These are phyloP conservation scores for Pseudorasbora parva DNA, from an alignment of 2,113 vertebrate species.

Conservation along the genomic window DNA sequence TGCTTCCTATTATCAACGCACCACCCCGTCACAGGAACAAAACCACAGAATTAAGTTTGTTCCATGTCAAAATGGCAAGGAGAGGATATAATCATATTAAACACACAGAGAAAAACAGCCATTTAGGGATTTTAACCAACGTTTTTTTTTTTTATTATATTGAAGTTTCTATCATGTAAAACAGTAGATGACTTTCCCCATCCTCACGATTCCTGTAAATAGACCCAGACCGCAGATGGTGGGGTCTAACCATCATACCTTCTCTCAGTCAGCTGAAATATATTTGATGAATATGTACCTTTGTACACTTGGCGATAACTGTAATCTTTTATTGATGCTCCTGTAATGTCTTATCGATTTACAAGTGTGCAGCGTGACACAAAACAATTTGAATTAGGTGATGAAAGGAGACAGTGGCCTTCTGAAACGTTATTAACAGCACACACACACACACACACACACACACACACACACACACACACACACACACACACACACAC, in stretches of 20 bases:
- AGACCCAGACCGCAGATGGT: not conserved
- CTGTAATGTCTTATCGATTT: slow-evolving; percentile 34
- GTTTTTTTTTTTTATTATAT: not conserved
- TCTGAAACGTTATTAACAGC: slow-evolving; percentile 3
- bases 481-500: slow-evolving; percentile 40
- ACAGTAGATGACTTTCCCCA: not conserved
- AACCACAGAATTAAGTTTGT: slow-evolving; percentile 62
- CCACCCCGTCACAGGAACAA: slow-evolving; percentile 70
- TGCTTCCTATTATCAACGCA: slow-evolving; percentile 68
- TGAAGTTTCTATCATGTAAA: not conserved
- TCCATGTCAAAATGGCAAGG: not conserved
- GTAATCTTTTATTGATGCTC: slow-evolving; percentile 40
- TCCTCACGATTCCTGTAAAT: not conserved
- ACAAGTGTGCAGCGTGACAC: slow-evolving; percentile 25
- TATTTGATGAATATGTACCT: slow-evolving; percentile 1
- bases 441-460: slow-evolving; percentile 44
- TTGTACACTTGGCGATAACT: slow-evolving; percentile 16
- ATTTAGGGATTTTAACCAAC: not conserved
- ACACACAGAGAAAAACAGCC: not conserved
- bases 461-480: slow-evolving; percentile 46
- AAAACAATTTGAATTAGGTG: slow-evolving; percentile 30
- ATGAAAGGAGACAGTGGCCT: slow-evolving; percentile 1
- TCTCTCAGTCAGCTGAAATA: not conserved
- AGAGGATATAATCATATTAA: not conserved
- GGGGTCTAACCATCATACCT: not conserved